phyloP scores from a whole-genome alignment of 2,113 vertebrate species.

The Epinephelus cyanopodus region DNA sequence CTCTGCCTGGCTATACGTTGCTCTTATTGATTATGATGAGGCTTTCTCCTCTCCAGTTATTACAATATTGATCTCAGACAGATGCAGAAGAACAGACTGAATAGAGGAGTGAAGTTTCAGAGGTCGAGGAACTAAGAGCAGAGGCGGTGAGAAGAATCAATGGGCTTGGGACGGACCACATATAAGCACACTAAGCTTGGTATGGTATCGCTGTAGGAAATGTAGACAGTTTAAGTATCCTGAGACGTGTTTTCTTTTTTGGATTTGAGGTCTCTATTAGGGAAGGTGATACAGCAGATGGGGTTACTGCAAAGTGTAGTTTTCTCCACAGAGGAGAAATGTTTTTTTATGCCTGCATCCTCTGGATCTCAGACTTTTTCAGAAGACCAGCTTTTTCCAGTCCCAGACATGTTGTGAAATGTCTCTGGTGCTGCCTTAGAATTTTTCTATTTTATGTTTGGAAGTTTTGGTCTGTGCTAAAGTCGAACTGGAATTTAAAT shows the following conservation, averaged over 20 bases:
- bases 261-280: conserved; percentile 23
- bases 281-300: background rate
- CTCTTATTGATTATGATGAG: conserved; percentile 82
- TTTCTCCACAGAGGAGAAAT: background rate
- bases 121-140: conserved; percentile 36
- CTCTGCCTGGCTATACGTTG: conserved; percentile 69
- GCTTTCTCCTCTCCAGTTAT: conserved; percentile 78
- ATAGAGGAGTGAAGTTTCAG: conserved; percentile 42
- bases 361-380: background rate
- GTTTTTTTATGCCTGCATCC: background rate
- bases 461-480: background rate
- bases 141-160: conserved; percentile 31
- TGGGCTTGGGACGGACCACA: conserved; percentile 29
- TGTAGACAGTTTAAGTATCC: conserved; percentile 25
- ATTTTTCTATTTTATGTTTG: background rate
- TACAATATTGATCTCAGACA: conserved; percentile 81
- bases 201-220: conserved; percentile 6
- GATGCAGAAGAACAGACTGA: conserved; percentile 57
- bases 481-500: background rate
- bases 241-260: background rate
- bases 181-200: conserved; percentile 18
- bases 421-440: background rate
- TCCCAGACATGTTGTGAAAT: background rate
- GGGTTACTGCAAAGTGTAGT: background rate
- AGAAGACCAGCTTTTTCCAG: too few species aligned